Conservation (phyloP, 2,113 vertebrate species). For the Trogon melanurus region DNA sequence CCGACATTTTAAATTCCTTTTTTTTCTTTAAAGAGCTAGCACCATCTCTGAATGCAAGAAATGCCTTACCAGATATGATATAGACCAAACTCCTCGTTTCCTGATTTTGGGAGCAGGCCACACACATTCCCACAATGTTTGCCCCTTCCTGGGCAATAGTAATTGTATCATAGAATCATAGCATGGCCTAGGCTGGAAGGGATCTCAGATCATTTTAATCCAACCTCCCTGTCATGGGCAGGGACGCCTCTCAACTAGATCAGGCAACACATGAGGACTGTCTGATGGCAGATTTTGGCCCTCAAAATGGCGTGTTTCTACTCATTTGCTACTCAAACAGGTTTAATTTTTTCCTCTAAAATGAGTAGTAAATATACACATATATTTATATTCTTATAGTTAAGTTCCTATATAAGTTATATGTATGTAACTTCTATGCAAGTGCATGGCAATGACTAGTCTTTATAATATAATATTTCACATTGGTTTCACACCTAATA, state of each 20-base stretch:
- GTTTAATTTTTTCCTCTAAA: background rate
- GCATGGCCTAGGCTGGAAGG: no score
- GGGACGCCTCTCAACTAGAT: no score
- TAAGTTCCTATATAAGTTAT: no score
- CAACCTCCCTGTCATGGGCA: no score
- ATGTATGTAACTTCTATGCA: background rate
- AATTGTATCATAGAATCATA: no score
- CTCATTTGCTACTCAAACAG: background rate
- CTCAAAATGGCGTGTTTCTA: background rate
- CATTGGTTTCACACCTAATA: background rate
- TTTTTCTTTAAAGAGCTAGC: background rate
- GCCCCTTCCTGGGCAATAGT: background rate
- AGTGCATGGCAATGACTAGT: background rate
- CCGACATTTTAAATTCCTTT: background rate
- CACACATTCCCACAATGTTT: background rate
- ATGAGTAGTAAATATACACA: background rate
- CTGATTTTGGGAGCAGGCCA: background rate
- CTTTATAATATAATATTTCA: background rate
- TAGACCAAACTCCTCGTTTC: background rate
- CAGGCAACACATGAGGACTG: background rate
- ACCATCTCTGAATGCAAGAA: background rate
- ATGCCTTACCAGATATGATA: background rate
- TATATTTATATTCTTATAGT: background rate
- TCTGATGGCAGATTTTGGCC: background rate
- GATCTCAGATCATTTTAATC: no score